Conservation (phyloP, 2,888 invertebrate genomes). For the Lottia scabra region DNA sequence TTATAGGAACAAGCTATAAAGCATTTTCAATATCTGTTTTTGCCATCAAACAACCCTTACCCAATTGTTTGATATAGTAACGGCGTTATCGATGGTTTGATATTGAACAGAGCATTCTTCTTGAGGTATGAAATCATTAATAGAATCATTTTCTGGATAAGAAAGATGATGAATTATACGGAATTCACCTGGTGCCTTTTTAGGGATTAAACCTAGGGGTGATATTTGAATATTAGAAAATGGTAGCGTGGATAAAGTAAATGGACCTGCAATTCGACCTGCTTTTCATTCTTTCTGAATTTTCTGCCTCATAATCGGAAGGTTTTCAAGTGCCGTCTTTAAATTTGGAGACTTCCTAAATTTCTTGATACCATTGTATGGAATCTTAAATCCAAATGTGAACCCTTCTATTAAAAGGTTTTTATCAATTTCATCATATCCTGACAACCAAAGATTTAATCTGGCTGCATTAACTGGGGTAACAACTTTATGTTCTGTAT, state of each 20-base stretch:
- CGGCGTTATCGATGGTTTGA: neutral
- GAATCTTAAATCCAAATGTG: conserved; percentile 8
- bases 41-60: too few species aligned
- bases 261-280: conserved; percentile 16
- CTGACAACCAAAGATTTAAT: too few species aligned
- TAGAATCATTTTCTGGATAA: neutral
- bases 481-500: too few species aligned
- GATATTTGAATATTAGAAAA: neutral
- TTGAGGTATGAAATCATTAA: neutral
- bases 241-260: conserved; percentile 1
- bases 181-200: neutral
- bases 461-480: too few species aligned
- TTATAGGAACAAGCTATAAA: too few species aligned
- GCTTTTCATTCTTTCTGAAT: neutral
- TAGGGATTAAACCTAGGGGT: conserved; percentile 12
- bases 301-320: neutral
- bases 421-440: neutral
- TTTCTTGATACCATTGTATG: neutral
- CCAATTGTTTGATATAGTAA: too few species aligned
- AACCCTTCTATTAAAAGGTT: conserved; percentile 8
- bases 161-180: neutral
- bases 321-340: neutral
- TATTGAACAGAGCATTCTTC: neutral
- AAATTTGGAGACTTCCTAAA: neutral
- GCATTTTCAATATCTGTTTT: too few species aligned